Base-by-base conservation (phyloP, 2,888 invertebrate species). In the Nipponacmea schrenckii region DNA sequence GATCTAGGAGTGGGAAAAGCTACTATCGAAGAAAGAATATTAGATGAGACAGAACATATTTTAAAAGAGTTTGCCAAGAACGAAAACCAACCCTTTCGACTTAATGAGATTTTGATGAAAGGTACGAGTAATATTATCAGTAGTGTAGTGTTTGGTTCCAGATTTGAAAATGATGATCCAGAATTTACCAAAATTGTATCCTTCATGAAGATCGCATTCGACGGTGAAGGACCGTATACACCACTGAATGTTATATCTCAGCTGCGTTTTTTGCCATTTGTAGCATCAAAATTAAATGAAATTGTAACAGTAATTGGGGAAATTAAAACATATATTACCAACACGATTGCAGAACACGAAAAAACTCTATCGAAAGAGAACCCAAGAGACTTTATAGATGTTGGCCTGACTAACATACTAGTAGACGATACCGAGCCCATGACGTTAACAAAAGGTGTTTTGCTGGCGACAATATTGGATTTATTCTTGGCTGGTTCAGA, bases 401-500 rank as follows among this genome's bases (percentile, higher is more conserved):
- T 74, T 12, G 69, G 81, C 5, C 72, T 81, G 27, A 63, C 71
- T 50, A 44, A 45, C 14, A 39, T 39, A n/a, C n/a, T n/a, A n/a
- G 45, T 46, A 8, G 62, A 69, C 20, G 15, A 69, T 62, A 24
- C 62, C 14, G 63, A 68, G 2, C 63, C 62, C 48, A 46, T 14
- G 12, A 10, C 20, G 20, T 20, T 62, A 39, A 24, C 44, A 24
- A 45, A 44, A 45, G n/a, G 44, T 12, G 46, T 46, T 24, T 26
- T 69, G 24, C 39, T 73, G 45, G 50, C 62, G 17, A 80, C 77
- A 2, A 71, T 78, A 12, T 68, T 76, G 68, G 80, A 80, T n/a
- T 67, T 77, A 70, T 72, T 81, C 2, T 73, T 75, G 0, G 78
- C 79, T 15, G 81, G 81, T 3, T 71, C 75, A 26, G 80, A 80